These are phyloP conservation scores for Sarcoramphus papa DNA, from an alignment of 2,797 vertebrate genomes.

Conservation along the genomic window DNA sequence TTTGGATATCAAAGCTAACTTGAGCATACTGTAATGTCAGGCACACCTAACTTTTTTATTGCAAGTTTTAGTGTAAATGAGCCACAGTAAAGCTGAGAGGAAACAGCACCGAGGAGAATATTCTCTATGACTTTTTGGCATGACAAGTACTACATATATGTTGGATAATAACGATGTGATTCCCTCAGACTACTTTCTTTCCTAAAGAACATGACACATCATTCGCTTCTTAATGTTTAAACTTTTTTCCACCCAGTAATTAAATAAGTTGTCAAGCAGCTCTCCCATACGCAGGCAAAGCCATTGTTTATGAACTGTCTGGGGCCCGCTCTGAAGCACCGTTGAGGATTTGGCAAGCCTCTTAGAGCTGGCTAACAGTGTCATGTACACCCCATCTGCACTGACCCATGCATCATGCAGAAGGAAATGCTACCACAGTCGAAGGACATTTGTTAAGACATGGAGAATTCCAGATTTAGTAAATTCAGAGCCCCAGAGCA, in stretches of 20 bases:
- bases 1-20: background rate
- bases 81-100: background rate
- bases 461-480: background rate
- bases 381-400: background rate
- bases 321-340: background rate
- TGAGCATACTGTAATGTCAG: background rate
- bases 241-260: background rate
- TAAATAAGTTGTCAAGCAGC: background rate
- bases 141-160: background rate
- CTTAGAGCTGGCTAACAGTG: background rate
- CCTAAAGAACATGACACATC: background rate
- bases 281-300: background rate
- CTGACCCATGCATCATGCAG: background rate
- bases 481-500: background rate
- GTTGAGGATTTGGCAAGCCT: background rate
- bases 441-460: background rate
- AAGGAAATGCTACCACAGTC: background rate
- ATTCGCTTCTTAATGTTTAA: background rate
- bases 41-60: background rate
- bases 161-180: background rate
- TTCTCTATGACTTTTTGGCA: background rate
- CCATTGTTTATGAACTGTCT: background rate
- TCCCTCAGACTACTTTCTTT: background rate
- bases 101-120: background rate
- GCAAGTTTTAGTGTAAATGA: background rate